A percentile compares a stretch with the other conserved stretches of the same genome.
phyloP scores from a whole-genome alignment of 2,113 vertebrate species.

The Nesogale talazaci region DNA sequence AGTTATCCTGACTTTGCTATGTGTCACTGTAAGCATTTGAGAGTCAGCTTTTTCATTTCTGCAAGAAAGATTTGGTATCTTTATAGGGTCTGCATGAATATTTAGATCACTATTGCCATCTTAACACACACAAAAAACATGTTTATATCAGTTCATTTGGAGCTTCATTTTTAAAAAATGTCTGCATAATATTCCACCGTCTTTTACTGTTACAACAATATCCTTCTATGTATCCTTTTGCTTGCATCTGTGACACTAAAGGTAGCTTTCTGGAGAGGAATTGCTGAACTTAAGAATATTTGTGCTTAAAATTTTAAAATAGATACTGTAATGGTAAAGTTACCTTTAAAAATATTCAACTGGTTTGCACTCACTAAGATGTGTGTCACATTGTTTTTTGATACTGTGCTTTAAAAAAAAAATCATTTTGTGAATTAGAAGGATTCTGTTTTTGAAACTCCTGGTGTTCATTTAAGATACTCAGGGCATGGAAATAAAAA shows the following conservation, averaged over 20 bases:
- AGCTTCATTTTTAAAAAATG: slow-evolving; percentile 46
- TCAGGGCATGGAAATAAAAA: slow-evolving; percentile 33
- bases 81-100: neutral
- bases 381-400: neutral
- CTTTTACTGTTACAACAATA: neutral
- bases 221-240: slow-evolving; percentile 30
- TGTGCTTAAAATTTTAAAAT: slow-evolving; percentile 14
- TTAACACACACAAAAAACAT: neutral
- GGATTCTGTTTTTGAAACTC: neutral
- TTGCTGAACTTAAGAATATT: slow-evolving; percentile 25
- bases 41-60: neutral
- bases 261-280: neutral
- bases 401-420: neutral
- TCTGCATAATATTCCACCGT: neutral
- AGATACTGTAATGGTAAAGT: slow-evolving; percentile 27
- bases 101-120: neutral
- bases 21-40: neutral
- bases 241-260: slow-evolving; percentile 40
- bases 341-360: neutral
- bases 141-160: neutral
- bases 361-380: neutral
- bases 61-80: neutral
- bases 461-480: neutral
- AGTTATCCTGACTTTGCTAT: neutral
- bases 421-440: slow-evolving; percentile 27